phyloP scores from a whole-genome alignment of 1,140 invertebrate genomes.

The Holcopasites calliopsidis region DNA sequence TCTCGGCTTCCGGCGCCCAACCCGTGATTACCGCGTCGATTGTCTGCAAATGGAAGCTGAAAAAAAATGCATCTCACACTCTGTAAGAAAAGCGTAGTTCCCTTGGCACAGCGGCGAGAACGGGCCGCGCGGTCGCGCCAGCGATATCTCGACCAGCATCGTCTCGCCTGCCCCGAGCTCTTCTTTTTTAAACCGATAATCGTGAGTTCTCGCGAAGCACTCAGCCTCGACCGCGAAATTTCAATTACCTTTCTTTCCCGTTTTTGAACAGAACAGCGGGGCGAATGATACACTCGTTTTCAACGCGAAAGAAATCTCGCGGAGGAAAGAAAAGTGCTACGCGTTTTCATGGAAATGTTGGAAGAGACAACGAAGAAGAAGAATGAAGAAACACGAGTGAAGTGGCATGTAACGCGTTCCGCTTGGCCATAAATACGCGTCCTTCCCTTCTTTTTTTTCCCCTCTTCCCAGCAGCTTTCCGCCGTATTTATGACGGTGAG shows the following conservation, averaged over 20 bases:
- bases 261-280: too few species aligned
- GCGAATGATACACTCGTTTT: too few species aligned
- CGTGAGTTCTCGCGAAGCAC: too few species aligned
- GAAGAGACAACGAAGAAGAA: not conserved
- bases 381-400: not conserved
- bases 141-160: conserved; percentile 15
- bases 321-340: not conserved
- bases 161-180: conserved; percentile 24
- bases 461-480: conserved; percentile 8
- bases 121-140: conserved; percentile 5
- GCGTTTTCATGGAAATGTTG: not conserved
- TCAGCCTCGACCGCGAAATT: too few species aligned
- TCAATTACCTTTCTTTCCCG: too few species aligned
- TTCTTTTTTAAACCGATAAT: too few species aligned
- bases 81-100: conserved; percentile 49
- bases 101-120: conserved; percentile 1
- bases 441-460: conserved; percentile 7
- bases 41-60: conserved; percentile 75
- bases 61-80: conserved; percentile 71
- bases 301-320: not conserved
- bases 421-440: conserved; percentile 33
- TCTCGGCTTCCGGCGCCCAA: conserved; percentile 75
- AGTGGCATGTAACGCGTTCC: not conserved
- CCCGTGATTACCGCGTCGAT: conserved; percentile 75
- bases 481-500: conserved; percentile 54